Base-by-base conservation (phyloP, 2,888 invertebrate genomes). In the Parnassius glacialis region DNA sequence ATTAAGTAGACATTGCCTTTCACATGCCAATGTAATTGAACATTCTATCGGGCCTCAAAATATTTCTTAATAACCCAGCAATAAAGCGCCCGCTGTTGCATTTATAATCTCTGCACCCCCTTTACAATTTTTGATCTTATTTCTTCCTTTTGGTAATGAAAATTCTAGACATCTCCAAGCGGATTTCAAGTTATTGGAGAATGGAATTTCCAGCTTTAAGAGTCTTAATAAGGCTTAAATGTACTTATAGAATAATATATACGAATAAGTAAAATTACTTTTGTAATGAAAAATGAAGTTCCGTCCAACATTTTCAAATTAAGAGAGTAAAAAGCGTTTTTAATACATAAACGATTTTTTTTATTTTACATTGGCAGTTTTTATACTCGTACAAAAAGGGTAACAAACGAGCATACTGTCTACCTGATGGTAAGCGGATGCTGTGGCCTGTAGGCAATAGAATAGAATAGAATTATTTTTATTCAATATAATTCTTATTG, bases 1-100 rank as follows among this genome's bases (percentile, higher is more conserved):
- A 74, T 78, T 75, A 76, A 71, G 62, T 72, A 74, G 69, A 70
- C 75, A 68, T 70, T 69, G 72, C 70, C 72, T 70, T 72, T 71
- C 75, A 76, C 78, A 79, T 82, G 74, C 76, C 81, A 68, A 75
- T 75, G 80, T 84, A 82, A 85, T 84, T 83, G 82, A 80, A 85
- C 80, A 84, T 84, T 84, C 80, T 83, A 71, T 73, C 70, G 70
- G 67, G 73, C 71, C 72, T 79, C 74, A 75, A 77, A 81, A 85
- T 84, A 81, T 83, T 82, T 75, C 75, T 71, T 77, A 72, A 78
- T 78, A 74, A 75, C 72, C 74, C 70, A 68, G 70, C 76, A 74
- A 74, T 77, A 74, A 75, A 70, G 69, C 68, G 64, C 67, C 69
- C 72, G 57, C 50, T 69, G 58, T 79, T 80, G 80, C 74, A 81